A percentile compares a stretch with the other conserved stretches of the same genome.
phyloP scores from a whole-genome alignment of 2,797 vertebrate species.

The Meda fulgida region DNA sequence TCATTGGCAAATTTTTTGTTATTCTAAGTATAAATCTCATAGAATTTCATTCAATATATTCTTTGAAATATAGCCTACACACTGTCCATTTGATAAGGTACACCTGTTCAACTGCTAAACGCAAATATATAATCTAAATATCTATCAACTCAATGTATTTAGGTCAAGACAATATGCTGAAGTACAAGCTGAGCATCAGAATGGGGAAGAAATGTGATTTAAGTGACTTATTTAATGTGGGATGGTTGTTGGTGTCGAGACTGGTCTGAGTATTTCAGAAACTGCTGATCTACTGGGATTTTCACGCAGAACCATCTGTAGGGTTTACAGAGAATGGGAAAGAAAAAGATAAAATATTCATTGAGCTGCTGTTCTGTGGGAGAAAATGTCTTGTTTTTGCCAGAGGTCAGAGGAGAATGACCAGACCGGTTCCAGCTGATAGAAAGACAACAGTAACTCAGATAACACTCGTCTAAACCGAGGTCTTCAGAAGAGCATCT shows the following conservation, averaged over 20 bases:
- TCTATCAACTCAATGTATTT: neutral
- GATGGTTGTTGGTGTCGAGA: neutral
- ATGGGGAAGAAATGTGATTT: neutral
- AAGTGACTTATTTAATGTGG: neutral
- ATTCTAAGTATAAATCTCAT: neutral
- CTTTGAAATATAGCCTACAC: too few species aligned
- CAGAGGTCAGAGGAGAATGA: conserved; percentile 56
- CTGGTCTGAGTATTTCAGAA: neutral
- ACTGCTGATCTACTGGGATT: neutral
- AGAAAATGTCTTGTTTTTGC: conserved; percentile 56
- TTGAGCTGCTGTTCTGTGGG: conserved; percentile 45
- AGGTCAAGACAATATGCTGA: neutral
- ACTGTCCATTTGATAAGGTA: too few species aligned
- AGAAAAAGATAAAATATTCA: too few species aligned
- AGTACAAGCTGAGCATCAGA: neutral
- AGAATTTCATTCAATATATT: neutral
- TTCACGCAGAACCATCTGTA: neutral
- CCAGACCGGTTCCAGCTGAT: conserved; percentile 46
- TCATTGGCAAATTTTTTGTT: neutral
- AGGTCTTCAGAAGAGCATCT: neutral
- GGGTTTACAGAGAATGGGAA: too few species aligned
- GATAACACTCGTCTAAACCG: neutral
- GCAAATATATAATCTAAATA: too few species aligned
- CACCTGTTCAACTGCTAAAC: too few species aligned
- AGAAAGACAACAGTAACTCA: neutral